These are phyloP conservation scores for Lonchura striata DNA, from an alignment of 2,113 vertebrate species.

Conservation along the genomic window DNA sequence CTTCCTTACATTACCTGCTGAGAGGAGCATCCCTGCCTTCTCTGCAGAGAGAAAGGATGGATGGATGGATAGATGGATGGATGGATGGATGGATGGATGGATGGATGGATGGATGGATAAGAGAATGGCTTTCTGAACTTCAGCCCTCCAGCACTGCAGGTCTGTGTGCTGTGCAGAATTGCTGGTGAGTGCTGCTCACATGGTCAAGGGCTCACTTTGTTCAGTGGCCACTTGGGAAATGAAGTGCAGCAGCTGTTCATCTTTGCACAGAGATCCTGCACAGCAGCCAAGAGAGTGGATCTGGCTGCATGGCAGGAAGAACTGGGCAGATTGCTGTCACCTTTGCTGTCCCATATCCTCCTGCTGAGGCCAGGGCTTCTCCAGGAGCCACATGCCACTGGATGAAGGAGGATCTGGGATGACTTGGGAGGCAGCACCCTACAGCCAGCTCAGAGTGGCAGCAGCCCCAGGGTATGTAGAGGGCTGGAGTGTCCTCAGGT, in stretches of 20 bases:
- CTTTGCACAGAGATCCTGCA: background rate
- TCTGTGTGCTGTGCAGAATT: accelerated
- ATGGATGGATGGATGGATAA: background rate
- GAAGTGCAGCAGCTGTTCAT: background rate
- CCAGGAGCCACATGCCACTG: background rate
- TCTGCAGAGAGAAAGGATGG: background rate
- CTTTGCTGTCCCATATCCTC: background rate
- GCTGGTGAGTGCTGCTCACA: accelerated
- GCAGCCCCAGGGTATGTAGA: background rate
- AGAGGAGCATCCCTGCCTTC: background rate
- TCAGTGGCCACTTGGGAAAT: background rate
- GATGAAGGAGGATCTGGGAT: background rate
- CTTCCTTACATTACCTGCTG: background rate
- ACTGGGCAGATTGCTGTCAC: background rate
- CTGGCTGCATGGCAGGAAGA: background rate
- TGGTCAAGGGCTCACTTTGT: background rate
- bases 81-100: background rate
- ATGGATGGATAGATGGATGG: background rate
- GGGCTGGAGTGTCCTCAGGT: background rate
- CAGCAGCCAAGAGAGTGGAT: background rate
- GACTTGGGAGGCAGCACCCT: background rate
- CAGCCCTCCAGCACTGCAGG: background rate
- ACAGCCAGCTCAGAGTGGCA: background rate
- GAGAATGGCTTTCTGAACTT: background rate
- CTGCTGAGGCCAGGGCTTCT: background rate